Base-by-base conservation (phyloP, 2,888 invertebrate species). In the Ectemnius lituratus region DNA sequence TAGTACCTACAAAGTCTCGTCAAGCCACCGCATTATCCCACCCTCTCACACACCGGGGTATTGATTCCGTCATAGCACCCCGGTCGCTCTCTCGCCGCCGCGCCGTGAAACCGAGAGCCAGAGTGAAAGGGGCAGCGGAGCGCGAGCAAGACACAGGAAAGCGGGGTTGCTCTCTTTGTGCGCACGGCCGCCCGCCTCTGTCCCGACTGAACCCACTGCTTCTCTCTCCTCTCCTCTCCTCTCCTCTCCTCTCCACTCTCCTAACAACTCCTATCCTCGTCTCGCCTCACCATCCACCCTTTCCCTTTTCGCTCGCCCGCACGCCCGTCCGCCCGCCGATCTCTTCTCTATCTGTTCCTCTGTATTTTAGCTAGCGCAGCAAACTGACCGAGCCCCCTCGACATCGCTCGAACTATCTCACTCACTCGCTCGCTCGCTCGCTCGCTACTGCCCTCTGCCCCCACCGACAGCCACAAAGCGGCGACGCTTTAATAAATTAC, bases 21-120 rank as follows among this genome's bases (percentile, higher is more conserved):
- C 88, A 87, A 88, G 83, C 88, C 87, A 84, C 85, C 87, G 87
- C 86, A 88, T 88, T 89, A 88, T 87, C 87, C 87, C 87, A 83
- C 86, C 84, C 85, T 85, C 85, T 84, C 86, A 84, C 86, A 85
- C 87, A 86, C 88, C 85, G 87, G 37, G 37, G 88, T 88, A 88
- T 88, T 88, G 88, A 88, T 88, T 88, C 87, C 87, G 83, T 84
- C 86, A 82, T 84, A 84, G 78, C 81, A 75, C 81, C 78, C 83
- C 80, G 77, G 73, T 82, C 80, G 69, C 74, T 4, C 52, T 16
- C 14, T 16, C 14, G 52, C 52, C 52, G 52, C 52, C 52, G 52
- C 37, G 37, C 37, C 37, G 37, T 37, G 37, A 37, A 37, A 37
- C 37, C 37, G 37, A 37, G 37, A 37, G 37, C 37, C 37, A 6